These are phyloP conservation scores for Hypothenemus hampei DNA, from an alignment of 1,140 invertebrate species.

Conservation along the genomic window DNA sequence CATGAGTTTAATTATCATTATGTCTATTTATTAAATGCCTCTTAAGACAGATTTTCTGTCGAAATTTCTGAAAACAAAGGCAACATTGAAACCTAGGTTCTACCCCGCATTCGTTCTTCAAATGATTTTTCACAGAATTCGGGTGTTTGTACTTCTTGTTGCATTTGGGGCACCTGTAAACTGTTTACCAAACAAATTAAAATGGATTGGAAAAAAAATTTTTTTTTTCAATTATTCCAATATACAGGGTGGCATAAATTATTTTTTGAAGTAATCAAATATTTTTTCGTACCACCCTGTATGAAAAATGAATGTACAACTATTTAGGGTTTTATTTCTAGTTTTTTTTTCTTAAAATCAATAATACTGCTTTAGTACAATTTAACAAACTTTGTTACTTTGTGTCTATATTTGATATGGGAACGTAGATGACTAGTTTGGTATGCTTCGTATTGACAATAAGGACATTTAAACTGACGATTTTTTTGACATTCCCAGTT, in stretches of 20 bases:
- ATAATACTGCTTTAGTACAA: no score
- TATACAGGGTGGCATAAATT: no score
- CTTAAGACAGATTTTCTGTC: no score
- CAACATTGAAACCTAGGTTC: conserved; percentile 1
- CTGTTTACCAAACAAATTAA: background rate
- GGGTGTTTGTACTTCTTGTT: conserved; percentile 20
- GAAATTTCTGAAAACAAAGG: no score
- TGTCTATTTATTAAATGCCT: no score
- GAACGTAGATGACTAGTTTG: conserved; percentile 23
- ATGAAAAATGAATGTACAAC: background rate
- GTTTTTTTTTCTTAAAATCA: background rate
- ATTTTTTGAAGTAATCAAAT: background rate
- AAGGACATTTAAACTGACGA: conserved; percentile 59
- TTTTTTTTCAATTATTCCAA: background rate
- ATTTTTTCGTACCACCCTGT: background rate
- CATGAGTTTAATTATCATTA: no score
- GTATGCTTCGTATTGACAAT: conserved; percentile 43
- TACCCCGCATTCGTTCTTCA: conserved; percentile 27
- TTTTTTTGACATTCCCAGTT: conserved; percentile 65
- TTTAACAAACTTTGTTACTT: no score
- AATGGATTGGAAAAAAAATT: background rate
- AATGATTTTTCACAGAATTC: conserved; percentile 22
- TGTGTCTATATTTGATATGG: conserved; percentile 36
- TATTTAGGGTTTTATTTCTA: background rate
- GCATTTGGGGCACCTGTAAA: conserved; percentile 20